Conservation (phyloP, 1,140 invertebrate species). For the Octopus sinensis region DNA sequence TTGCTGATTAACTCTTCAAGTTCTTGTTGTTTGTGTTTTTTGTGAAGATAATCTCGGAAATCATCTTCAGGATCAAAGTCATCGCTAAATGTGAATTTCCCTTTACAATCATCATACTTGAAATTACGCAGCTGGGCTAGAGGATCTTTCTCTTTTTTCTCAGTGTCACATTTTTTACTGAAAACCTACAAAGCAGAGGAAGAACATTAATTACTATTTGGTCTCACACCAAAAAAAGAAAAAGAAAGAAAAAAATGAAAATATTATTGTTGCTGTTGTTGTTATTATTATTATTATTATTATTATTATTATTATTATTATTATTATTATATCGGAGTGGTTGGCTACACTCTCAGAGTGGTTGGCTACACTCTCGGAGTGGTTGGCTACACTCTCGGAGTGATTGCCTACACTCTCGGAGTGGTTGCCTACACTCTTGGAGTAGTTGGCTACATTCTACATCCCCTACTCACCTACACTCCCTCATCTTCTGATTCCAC, state of each 20-base stretch:
- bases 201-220: not conserved
- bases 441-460: no score
- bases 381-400: no score
- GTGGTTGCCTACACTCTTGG: no score
- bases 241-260: no score
- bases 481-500: no score
- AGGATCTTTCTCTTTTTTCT: conserved; percentile 9
- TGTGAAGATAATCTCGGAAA: conserved; percentile 23
- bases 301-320: not conserved
- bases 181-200: conserved; percentile 25
- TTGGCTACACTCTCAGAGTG: no score
- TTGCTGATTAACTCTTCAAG: conserved; percentile 43
- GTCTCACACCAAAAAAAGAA: no score
- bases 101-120: conserved; percentile 10
- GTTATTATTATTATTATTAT: not conserved
- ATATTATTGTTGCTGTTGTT: no score
- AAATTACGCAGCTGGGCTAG: not conserved
- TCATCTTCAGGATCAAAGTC: conserved; percentile 19
- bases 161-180: conserved; percentile 23
- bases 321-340: no score
- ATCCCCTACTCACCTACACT: no score
- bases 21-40: conserved; percentile 34
- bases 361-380: no score
- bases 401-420: no score
- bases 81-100: conserved; percentile 17